A percentile compares a stretch with the other conserved stretches of the same genome.
Evolutionary conservation across 2,113 vertebrate genomes (phyloP).

Genomic region (Ochotona princeps): DNA sequence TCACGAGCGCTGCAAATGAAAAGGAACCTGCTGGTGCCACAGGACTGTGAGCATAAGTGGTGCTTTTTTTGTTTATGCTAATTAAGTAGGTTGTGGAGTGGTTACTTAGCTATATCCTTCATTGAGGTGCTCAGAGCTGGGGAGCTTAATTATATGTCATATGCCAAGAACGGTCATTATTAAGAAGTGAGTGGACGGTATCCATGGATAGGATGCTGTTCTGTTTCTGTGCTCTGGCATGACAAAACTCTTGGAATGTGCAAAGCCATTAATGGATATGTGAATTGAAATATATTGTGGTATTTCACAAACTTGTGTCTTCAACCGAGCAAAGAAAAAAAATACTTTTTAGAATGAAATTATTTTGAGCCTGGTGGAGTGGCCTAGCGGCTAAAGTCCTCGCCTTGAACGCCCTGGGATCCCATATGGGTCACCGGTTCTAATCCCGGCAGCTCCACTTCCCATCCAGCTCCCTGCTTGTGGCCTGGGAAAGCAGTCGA

Average conservation of each 20-base stretch:
- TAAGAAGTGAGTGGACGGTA: slow-evolving; percentile 64
- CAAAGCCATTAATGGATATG: slow-evolving; percentile 21
- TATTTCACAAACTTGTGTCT: not conserved
- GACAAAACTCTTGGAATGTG: not conserved
- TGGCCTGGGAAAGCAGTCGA: too few species aligned
- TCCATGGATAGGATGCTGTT: not conserved
- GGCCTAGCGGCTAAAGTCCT: too few species aligned
- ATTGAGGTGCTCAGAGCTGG: slow-evolving; percentile 70
- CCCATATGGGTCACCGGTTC: too few species aligned
- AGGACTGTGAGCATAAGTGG: slow-evolving; percentile 68
- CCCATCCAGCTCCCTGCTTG: too few species aligned
- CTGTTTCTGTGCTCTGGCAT: slow-evolving; percentile 31
- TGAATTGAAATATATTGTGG: not conserved
- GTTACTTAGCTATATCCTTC: slow-evolving; percentile 78
- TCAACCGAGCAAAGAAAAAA: not conserved
- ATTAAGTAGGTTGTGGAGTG: slow-evolving; percentile 80
- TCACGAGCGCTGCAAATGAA: slow-evolving; percentile 69
- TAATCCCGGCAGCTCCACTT: too few species aligned
- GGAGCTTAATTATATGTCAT: slow-evolving; percentile 80
- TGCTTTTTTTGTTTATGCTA: slow-evolving; percentile 76
- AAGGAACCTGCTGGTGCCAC: slow-evolving; percentile 66
- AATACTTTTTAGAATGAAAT: not conserved
- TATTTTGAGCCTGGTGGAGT: not conserved
- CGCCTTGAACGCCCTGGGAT: too few species aligned
- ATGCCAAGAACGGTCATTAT: slow-evolving; percentile 78